A percentile compares a stretch with the other conserved stretches of the same genome.
These are phyloP conservation scores for Pseudomugil gertrudae DNA, from an alignment of 2,797 vertebrate species.

Conservation along the genomic window DNA sequence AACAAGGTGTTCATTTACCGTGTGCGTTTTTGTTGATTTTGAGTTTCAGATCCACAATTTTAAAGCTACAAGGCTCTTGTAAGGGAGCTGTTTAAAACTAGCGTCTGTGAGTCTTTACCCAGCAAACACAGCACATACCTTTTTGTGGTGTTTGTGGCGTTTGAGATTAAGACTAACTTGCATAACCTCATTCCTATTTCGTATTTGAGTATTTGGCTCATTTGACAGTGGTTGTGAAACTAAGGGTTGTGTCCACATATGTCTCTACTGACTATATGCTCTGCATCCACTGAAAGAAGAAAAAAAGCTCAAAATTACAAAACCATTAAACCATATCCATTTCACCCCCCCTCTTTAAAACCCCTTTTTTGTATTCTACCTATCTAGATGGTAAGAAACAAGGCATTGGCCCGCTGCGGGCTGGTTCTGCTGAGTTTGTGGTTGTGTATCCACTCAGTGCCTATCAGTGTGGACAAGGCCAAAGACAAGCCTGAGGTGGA, in stretches of 20 bases:
- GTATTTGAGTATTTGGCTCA: background rate
- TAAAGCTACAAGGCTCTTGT: background rate
- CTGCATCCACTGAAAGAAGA: background rate
- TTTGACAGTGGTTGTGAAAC: constrained; percentile 16
- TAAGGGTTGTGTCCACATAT: constrained; percentile 1
- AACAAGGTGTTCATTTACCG: constrained; percentile 11
- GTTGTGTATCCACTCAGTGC: constrained; percentile 84
- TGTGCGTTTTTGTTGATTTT: background rate
- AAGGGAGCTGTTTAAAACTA: constrained; percentile 6
- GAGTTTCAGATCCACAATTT: background rate
- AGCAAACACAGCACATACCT: constrained; percentile 11
- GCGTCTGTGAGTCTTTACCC: constrained; percentile 15
- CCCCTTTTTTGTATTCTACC: constrained; percentile 8
- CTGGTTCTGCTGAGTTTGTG: constrained; percentile 76
- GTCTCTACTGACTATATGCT: background rate
- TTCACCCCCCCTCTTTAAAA: background rate
- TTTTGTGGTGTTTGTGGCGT: constrained; percentile 14
- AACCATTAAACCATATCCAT: background rate
- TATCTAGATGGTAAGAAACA: constrained; percentile 82
- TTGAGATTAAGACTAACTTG: constrained; percentile 32
- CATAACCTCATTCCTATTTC: constrained; percentile 6
- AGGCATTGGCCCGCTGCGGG: constrained; percentile 48
- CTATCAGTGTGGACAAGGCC: constrained; percentile 89
- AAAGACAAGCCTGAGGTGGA: constrained; percentile 80
- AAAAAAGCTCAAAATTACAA: background rate